Evolutionary conservation across 1,140 invertebrate species (phyloP).

Genomic region (Papilio polytes): DNA sequence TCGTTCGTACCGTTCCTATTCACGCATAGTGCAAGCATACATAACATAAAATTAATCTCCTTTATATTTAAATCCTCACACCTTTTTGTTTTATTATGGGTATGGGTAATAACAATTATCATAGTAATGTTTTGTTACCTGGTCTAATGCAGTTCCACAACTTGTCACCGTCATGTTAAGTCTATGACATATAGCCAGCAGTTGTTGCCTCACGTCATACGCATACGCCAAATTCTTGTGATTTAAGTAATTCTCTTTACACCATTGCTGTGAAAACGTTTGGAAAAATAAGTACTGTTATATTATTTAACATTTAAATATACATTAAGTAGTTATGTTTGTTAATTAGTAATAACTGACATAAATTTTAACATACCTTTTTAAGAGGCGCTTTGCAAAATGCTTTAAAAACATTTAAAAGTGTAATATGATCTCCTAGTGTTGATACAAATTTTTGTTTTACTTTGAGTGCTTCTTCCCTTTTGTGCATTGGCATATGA

Average conservation of each 20-base stretch:
- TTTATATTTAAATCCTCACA: too few species aligned
- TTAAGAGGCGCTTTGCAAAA: constrained; percentile 90
- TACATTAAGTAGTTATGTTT: constrained; percentile 35
- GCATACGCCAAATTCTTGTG: constrained; percentile 93
- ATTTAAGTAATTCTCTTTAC: constrained; percentile 95
- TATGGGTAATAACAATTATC: too few species aligned
- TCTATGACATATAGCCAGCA: constrained; percentile 90
- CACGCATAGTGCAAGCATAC: too few species aligned
- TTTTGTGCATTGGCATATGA: constrained; percentile 84
- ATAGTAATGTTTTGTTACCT: constrained; percentile 59
- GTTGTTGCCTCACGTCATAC: constrained; percentile 91
- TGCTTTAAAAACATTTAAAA: constrained; percentile 94
- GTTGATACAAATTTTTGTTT: constrained; percentile 93
- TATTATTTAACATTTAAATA: not conserved
- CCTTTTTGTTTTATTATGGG: too few species aligned
- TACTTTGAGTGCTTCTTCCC: constrained; percentile 87
- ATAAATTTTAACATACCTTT: constrained; percentile 83
- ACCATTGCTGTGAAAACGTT: constrained; percentile 89
- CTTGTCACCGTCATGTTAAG: constrained; percentile 88
- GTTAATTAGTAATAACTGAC: too few species aligned
- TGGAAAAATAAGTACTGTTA: not conserved
- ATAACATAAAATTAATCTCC: too few species aligned
- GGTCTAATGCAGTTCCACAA: constrained; percentile 90
- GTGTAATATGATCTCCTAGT: constrained; percentile 96
- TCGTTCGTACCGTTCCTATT: too few species aligned